These are phyloP conservation scores for Epirrhoe alternata DNA, from an alignment of 2,888 invertebrate genomes.

Conservation along the genomic window DNA sequence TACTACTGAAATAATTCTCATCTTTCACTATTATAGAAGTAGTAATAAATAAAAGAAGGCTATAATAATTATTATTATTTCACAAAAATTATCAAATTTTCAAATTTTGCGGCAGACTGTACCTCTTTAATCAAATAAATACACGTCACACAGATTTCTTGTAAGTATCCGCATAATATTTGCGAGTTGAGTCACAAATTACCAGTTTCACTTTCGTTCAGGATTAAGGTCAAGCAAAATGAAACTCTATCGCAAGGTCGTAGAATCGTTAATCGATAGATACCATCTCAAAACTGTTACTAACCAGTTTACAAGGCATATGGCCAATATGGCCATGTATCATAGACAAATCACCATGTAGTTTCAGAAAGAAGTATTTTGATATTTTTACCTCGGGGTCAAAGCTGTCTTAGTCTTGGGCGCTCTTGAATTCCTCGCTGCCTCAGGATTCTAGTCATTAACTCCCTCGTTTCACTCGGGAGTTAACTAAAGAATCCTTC, in stretches of 20 bases:
- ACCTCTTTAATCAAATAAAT: neutral
- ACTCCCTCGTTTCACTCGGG: no score
- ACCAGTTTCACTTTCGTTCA: slow-evolving; percentile 28
- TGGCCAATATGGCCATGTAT: neutral
- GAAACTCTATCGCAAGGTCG: slow-evolving; percentile 23
- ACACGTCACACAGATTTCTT: neutral
- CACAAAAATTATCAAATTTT: no score
- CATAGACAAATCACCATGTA: no score
- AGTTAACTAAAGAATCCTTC: no score
- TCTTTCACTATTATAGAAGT: no score
- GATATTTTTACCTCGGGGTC: neutral
- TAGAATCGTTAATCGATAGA: slow-evolving; percentile 22
- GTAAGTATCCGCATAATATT: slow-evolving; percentile 22
- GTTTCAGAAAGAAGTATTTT: slow-evolving; percentile 2
- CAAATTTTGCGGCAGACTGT: neutral
- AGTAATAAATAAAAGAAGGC: no score
- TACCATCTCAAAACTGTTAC: slow-evolving; percentile 17
- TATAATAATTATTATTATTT: no score
- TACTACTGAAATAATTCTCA: no score
- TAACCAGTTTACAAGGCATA: slow-evolving; percentile 13
- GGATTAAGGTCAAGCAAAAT: slow-evolving; percentile 20
- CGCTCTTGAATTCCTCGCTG: no score
- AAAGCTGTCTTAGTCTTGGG: no score
- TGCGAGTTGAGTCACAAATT: slow-evolving; percentile 26
- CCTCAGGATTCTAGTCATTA: no score